Conservation (phyloP, 2,113 vertebrate species). For the Phylloscopus trochilus region DNA sequence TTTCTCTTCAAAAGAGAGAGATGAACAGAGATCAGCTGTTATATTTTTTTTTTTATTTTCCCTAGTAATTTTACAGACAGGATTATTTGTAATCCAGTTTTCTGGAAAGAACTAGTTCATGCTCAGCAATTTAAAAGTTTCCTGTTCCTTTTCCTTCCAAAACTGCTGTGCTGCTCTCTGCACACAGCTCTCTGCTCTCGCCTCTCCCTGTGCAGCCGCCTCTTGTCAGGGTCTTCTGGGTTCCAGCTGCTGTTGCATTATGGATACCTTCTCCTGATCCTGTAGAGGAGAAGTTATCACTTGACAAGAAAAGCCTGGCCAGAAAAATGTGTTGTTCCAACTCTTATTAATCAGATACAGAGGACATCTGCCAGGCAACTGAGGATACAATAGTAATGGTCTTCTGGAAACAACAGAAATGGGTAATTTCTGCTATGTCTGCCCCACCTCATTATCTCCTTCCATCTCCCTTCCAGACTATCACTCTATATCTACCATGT, state of each 20-base stretch:
- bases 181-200: background rate
- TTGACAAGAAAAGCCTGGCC: background rate
- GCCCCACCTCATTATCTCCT: background rate
- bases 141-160: background rate
- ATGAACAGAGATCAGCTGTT: slow-evolving; percentile 9
- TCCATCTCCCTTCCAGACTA: background rate
- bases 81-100: slow-evolving; percentile 58
- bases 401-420: background rate
- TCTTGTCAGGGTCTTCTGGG: background rate
- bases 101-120: slow-evolving; percentile 20
- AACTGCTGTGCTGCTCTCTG: background rate
- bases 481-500: background rate
- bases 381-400: background rate
- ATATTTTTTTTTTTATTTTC: background rate
- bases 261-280: background rate
- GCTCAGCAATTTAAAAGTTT: slow-evolving; percentile 24
- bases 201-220: background rate
- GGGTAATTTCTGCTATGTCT: background rate
- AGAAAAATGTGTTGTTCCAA: background rate
- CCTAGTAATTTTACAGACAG: slow-evolving; percentile 36
- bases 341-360: background rate
- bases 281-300: background rate
- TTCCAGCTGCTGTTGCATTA: background rate
- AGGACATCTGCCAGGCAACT: background rate
- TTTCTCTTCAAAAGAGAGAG: background rate